Evolutionary conservation across 2,888 invertebrate species (phyloP), one percentile per base, ranked within the genome.

Genomic region (Timema podura): DNA sequence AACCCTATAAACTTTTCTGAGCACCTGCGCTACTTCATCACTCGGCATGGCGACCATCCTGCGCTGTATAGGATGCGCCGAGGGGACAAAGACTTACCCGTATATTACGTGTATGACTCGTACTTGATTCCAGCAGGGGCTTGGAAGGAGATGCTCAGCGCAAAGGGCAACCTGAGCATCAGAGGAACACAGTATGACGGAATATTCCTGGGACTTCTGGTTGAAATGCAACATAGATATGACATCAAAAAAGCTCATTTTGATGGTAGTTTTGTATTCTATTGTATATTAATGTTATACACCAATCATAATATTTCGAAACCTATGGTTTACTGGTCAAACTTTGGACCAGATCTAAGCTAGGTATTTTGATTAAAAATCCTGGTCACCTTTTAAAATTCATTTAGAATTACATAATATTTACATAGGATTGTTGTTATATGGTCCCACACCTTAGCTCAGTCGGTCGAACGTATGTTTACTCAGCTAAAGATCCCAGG

Each of bases 81-180:
- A 11, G 73, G 74, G 74, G 76, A 16, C 73, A 81, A 82, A 70
- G 80, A 76, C 71, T 74, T 84, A 65, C 89, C 89, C n/a, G 81
- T 89, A 48, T 83, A 86, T 76, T 90, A 89, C 76, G 82, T 89
- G 30, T 88, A 88, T 77, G 88, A 89, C 77, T 88, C 88, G 0
- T 88, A 88, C 75, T 83, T 83, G 68, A 81, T 86, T 15, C 80
- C 83, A 49, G 79, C 82, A 11, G 80, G 78, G 8, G 83, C 84
- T 2, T 88, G 88, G 88, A 81, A 80, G 76, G 82, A 83, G 75
- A 72, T 85, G 44, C 77, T 85, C 71, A 79, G 81, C 70, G 76
- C 78, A 1, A 79, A 80, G 46, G 84, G 84, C 59, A 81, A 81
- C 71, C 75, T 82, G 7, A 84, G 83, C 59, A 78, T 88, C 1